A percentile compares a stretch with the other conserved stretches of the same genome.
Conservation (phyloP, 1,140 invertebrate genomes). For the Aricia agestis region DNA sequence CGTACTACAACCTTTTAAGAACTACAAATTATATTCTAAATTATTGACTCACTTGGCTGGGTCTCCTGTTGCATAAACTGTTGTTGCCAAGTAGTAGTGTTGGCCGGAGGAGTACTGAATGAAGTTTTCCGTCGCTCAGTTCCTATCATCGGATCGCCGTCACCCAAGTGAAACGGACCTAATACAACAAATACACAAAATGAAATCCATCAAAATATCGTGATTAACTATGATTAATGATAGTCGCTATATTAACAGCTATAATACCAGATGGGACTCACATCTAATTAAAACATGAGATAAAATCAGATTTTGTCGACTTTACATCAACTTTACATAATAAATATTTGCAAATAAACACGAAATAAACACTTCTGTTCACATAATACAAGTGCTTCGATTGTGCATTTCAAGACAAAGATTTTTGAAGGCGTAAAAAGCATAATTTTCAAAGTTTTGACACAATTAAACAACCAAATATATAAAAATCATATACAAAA, state of each 20-base stretch:
- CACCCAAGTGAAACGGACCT: slow-evolving; percentile 23
- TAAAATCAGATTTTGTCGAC: neutral
- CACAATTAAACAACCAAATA: neutral
- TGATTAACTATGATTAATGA: neutral
- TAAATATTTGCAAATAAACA: slow-evolving; percentile 1
- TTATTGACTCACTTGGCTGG: slow-evolving; percentile 53
- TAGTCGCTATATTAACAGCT: neutral
- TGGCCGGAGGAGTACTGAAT: slow-evolving; percentile 76
- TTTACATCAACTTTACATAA: neutral
- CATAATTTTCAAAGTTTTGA: neutral
- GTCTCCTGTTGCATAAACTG: slow-evolving; percentile 75
- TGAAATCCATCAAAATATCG: neutral
- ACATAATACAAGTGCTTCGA: slow-evolving; percentile 7
- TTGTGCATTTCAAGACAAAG: slow-evolving; percentile 16
- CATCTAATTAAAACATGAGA: neutral
- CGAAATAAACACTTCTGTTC: neutral
- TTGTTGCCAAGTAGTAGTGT: slow-evolving; percentile 93
- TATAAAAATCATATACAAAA: slow-evolving; percentile 1
- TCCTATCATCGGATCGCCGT: slow-evolving; percentile 31
- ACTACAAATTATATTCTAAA: neutral
- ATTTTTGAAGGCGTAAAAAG: slow-evolving; percentile 7
- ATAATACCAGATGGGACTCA: neutral
- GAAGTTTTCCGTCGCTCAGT: slow-evolving; percentile 51
- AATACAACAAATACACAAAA: neutral
- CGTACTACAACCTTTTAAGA: too few relatives aligned